phyloP scores from a whole-genome alignment of 2,113 vertebrate species.

The Ceratotherium simum region DNA sequence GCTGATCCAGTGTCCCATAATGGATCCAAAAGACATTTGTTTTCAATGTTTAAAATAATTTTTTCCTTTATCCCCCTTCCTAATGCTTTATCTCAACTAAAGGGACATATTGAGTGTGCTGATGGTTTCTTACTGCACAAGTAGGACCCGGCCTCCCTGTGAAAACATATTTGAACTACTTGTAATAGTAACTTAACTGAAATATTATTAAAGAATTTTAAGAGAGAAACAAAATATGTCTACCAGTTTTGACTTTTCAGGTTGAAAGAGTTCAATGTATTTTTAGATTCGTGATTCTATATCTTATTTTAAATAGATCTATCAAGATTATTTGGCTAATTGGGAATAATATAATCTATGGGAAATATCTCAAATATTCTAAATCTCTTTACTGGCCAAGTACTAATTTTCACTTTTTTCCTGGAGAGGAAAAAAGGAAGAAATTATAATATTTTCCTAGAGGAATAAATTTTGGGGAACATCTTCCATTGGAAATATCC shows the following conservation, averaged over 20 bases:
- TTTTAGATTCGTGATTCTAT: not conserved
- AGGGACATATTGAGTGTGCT: not conserved
- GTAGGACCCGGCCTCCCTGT: not conserved
- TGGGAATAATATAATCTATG: not conserved
- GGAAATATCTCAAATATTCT: not conserved
- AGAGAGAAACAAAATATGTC: not conserved
- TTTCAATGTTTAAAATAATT: conserved; percentile 67
- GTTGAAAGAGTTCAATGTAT: not conserved
- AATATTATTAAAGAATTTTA: conserved; percentile 44
- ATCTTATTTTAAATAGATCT: conserved; percentile 20
- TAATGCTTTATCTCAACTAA: not conserved
- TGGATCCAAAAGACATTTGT: conserved; percentile 75
- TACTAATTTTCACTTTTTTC: not conserved
- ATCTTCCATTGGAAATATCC: not conserved
- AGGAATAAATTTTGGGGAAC: not conserved
- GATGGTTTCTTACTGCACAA: not conserved
- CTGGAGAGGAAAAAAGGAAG: accelerated
- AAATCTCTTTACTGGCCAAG: not conserved
- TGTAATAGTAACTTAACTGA: not conserved
- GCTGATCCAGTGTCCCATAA: conserved; percentile 60
- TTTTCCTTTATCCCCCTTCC: not conserved
- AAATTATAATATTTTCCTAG: not conserved
- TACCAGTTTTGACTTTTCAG: conserved; percentile 18
- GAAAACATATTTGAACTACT: not conserved
- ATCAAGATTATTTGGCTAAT: not conserved